Conservation (phyloP, 2,888 invertebrate species). For the Rotaria macrura region DNA sequence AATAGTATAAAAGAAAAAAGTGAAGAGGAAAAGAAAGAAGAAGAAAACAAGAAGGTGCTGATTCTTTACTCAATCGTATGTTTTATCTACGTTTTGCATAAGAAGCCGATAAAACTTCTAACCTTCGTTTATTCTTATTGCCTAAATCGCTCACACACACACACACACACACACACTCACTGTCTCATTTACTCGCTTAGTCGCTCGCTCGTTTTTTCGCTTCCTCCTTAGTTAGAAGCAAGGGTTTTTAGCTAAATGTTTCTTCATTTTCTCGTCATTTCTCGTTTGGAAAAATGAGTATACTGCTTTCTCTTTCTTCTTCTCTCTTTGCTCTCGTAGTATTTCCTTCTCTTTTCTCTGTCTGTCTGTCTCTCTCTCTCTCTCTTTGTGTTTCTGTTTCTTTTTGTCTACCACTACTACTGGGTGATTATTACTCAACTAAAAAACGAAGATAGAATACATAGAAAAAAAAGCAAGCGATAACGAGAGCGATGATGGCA, state of each 20-base stretch:
- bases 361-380: not conserved
- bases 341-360: not conserved
- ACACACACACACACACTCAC: not conserved
- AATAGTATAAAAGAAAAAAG: not conserved
- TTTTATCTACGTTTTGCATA: not conserved
- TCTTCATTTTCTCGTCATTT: not conserved
- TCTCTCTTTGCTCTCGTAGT: not conserved
- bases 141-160: not conserved
- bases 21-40: not conserved
- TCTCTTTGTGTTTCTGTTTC: not conserved
- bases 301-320: not conserved
- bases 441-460: not conserved
- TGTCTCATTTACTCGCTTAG: not conserved
- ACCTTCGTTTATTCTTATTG: not conserved
- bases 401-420: not conserved
- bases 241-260: not conserved
- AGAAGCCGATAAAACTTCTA: not conserved
- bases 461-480: not conserved
- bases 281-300: not conserved
- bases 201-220: not conserved
- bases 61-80: not conserved
- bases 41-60: not conserved
- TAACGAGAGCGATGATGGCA: not conserved
- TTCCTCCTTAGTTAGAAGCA: not conserved
- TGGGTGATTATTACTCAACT: constrained; percentile 5